Conservation (phyloP, 2,113 vertebrate species). For the Charadrius vociferus region DNA sequence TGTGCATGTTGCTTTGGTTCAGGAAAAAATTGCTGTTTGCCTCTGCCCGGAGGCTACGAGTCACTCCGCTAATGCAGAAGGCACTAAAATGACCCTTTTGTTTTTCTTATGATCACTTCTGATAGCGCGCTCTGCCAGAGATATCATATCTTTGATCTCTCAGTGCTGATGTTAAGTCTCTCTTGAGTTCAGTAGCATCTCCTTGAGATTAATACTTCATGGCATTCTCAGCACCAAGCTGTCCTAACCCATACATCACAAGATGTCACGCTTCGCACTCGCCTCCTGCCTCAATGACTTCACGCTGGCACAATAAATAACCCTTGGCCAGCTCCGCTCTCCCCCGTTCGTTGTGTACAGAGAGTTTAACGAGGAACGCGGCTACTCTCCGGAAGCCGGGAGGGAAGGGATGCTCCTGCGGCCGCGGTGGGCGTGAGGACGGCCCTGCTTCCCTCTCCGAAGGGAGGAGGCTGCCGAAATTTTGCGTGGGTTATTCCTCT, state of each 20-base stretch:
- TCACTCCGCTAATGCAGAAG: conserved; percentile 41
- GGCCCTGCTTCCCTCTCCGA: neutral
- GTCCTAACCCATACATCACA: conserved; percentile 90
- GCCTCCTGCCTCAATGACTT: conserved; percentile 61
- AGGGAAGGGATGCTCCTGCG: neutral
- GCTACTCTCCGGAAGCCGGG: neutral
- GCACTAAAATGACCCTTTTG: conserved; percentile 66
- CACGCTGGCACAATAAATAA: conserved; percentile 39
- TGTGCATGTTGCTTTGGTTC: neutral
- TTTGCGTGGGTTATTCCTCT: neutral
- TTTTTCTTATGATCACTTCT: conserved; percentile 68
- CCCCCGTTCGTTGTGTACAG: neutral
- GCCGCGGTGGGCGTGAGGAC: accelerated
- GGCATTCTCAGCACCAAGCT: conserved; percentile 83
- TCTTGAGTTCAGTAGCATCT: conserved; percentile 75
- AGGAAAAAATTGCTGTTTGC: neutral
- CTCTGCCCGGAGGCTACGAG: conserved; percentile 25
- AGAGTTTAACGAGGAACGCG: neutral
- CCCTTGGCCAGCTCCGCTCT: neutral
- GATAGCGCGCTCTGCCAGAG: conserved; percentile 71
- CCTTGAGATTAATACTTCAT: conserved; percentile 86
- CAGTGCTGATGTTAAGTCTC: conserved; percentile 77
- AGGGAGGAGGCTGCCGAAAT: neutral
- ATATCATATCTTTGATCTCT: conserved; percentile 86
- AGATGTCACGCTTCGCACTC: conserved; percentile 67